A percentile compares a stretch with the other conserved stretches of the same genome.
Evolutionary conservation across 1,140 invertebrate genomes (phyloP).

Genomic region (Liolophura sinensis): DNA sequence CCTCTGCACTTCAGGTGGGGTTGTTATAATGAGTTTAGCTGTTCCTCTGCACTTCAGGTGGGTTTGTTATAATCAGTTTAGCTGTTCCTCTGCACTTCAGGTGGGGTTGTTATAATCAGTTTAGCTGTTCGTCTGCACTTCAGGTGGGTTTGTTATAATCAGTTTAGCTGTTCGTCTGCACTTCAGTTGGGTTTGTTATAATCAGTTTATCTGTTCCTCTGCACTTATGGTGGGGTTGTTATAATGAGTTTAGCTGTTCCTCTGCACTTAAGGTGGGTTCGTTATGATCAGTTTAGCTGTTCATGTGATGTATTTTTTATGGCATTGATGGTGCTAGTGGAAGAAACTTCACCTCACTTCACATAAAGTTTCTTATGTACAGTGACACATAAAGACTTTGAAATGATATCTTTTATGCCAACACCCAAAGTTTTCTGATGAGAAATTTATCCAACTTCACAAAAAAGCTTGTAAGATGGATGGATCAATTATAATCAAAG

Average conservation of each 20-base stretch:
- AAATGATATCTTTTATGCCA: too few relatives aligned
- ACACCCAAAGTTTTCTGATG: too few relatives aligned
- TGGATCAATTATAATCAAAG: too few relatives aligned
- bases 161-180: constrained; percentile 19
- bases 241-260: too few relatives aligned
- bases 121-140: constrained; percentile 34
- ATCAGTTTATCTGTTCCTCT: too few relatives aligned
- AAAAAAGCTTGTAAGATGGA: too few relatives aligned
- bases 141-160: constrained; percentile 23
- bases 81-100: constrained; percentile 37
- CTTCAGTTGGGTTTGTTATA: constrained; percentile 31
- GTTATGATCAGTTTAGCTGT: too few relatives aligned
- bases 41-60: constrained; percentile 47
- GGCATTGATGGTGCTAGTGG: background rate
- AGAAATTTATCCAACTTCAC: too few relatives aligned
- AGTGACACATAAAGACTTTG: too few relatives aligned
- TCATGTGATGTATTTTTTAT: too few relatives aligned
- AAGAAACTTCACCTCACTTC: too few relatives aligned
- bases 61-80: constrained; percentile 4
- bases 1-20: constrained; percentile 44
- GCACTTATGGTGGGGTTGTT: constrained; percentile 37
- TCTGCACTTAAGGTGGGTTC: constrained; percentile 41
- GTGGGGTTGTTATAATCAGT: constrained; percentile 18
- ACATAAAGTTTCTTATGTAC: too few relatives aligned
- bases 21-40: background rate